Conservation (phyloP, 2,113 vertebrate species). For the Struthio camelus region DNA sequence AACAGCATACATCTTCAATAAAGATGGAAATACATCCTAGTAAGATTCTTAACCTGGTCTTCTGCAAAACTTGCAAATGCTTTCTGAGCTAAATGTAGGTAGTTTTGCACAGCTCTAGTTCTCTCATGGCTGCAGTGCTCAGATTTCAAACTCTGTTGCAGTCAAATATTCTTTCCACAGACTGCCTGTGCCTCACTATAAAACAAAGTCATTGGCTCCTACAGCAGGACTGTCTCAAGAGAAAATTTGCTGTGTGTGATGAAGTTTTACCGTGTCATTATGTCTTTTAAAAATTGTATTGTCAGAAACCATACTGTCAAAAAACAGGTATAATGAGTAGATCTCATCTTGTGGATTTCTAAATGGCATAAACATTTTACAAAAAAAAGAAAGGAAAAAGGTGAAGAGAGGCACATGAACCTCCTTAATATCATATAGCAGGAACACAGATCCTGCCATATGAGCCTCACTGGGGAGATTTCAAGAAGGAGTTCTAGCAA, state of each 20-base stretch:
- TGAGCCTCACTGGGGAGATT: conserved; percentile 76
- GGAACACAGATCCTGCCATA: conserved; percentile 62
- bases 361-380: conserved; percentile 35
- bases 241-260: background rate
- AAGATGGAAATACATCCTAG: fast-evolving
- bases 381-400: conserved; percentile 36
- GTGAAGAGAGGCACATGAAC: background rate
- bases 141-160: background rate
- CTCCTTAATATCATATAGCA: conserved; percentile 24
- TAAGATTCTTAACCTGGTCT: background rate
- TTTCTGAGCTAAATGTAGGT: background rate
- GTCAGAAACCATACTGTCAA: background rate
- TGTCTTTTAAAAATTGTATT: background rate
- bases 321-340: background rate
- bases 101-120: background rate
- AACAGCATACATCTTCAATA: background rate
- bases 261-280: background rate
- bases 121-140: background rate
- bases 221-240: background rate
- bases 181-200: background rate
- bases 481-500: conserved; percentile 75
- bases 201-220: conserved; percentile 9
- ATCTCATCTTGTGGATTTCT: background rate
- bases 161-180: background rate
- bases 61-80: background rate